Conservation (phyloP, 2,113 vertebrate species). For the Microcebus ravelobensis region DNA sequence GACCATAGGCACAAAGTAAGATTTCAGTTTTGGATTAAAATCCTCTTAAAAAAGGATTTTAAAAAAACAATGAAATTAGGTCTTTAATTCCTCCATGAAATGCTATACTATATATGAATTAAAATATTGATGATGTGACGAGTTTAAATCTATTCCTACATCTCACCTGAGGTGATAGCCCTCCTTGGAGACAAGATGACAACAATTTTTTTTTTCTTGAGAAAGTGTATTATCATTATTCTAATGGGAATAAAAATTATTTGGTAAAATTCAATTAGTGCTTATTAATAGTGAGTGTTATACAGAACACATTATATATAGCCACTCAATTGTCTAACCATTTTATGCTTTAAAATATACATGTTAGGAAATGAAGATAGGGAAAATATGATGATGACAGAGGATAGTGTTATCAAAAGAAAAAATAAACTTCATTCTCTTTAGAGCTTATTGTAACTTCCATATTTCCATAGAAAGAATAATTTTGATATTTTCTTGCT, state of each 20-base stretch:
- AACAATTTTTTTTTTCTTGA: neutral
- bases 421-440: neutral
- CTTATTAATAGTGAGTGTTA: neutral
- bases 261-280: slow-evolving; percentile 39
- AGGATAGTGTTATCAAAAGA: neutral
- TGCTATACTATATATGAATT: neutral
- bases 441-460: neutral
- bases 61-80: neutral
- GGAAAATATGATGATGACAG: neutral
- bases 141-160: neutral
- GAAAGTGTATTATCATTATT: neutral
- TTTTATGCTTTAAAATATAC: neutral
- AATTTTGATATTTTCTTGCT: neutral
- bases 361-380: neutral
- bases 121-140: neutral
- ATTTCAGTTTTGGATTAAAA: neutral
- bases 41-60: neutral
- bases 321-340: neutral
- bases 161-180: neutral
- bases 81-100: neutral
- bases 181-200: neutral
- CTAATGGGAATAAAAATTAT: slow-evolving; percentile 30
- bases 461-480: neutral
- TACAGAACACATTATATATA: neutral
- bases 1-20: neutral